Conservation (phyloP, 2,797 vertebrate species). For the Zalophus californianus region DNA sequence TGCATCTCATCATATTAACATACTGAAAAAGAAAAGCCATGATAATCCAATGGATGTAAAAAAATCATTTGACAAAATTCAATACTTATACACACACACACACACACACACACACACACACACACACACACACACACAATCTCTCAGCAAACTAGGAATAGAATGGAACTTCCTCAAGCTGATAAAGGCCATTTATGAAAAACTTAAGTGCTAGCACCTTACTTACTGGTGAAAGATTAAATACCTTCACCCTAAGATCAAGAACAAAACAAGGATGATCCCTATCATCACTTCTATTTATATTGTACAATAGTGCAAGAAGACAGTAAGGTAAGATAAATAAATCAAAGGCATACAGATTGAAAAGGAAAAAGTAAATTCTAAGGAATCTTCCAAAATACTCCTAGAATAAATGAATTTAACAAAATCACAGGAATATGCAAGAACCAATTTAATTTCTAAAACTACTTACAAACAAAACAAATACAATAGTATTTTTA, state of each 20-base stretch:
- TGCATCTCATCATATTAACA: not conserved
- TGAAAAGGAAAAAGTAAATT: not conserved
- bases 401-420: not conserved
- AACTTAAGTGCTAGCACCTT: not conserved
- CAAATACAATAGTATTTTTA: not conserved
- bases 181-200: not conserved
- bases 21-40: not conserved
- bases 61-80: constrained; percentile 24
- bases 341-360: not conserved
- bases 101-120: not conserved
- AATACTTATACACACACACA: not conserved
- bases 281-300: not conserved
- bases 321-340: not conserved
- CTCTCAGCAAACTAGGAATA: not conserved
- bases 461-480: not conserved
- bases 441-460: constrained; percentile 19
- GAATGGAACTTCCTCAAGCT: not conserved
- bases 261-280: not conserved
- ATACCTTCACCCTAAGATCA: not conserved
- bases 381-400: constrained; percentile 17
- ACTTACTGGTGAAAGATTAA: not conserved
- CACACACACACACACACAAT: not conserved
- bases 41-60: not conserved
- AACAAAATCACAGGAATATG: constrained; percentile 27
- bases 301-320: not conserved